These are phyloP conservation scores for Heliconius eleuchia DNA, from an alignment of 1,140 invertebrate species.

Conservation along the genomic window DNA sequence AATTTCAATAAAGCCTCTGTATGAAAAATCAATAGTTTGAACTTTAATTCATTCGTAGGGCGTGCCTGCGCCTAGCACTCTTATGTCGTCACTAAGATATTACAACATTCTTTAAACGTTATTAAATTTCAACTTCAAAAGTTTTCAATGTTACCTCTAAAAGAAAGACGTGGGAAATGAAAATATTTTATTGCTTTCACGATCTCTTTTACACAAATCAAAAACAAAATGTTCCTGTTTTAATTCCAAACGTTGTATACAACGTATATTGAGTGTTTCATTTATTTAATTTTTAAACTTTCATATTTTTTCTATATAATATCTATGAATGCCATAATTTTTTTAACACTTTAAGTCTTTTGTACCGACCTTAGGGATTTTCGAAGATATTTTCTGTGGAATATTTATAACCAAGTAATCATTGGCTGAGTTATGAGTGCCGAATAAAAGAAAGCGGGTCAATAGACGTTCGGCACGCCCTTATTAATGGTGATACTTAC, in stretches of 20 bases:
- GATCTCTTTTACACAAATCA: not conserved
- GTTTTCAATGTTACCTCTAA: not conserved
- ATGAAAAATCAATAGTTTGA: conserved; percentile 19
- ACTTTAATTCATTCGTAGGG: conserved; percentile 12
- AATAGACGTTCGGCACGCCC: conserved; percentile 55
- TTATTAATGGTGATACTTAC: conserved; percentile 50
- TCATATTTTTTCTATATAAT: not conserved
- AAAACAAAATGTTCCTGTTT: not conserved
- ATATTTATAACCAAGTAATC: conserved; percentile 51
- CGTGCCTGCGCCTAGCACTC: conserved; percentile 7
- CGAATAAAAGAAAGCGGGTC: conserved; percentile 56
- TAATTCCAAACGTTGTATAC: not conserved
- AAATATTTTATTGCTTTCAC: not conserved
- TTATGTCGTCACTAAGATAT: conserved; percentile 17
- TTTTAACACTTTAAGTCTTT: not conserved
- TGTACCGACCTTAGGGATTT: not conserved
- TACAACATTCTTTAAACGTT: conserved; percentile 7
- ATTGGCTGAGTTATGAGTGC: conserved; percentile 54
- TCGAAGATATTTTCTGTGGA: conserved; percentile 32
- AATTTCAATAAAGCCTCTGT: not conserved
- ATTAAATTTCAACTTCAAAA: conserved; percentile 11
- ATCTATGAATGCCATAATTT: not conserved
- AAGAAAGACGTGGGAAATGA: not conserved
- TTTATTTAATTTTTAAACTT: not conserved
- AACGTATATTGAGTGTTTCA: not conserved